Evolutionary conservation across 2,113 vertebrate species (phyloP).

Genomic region (Nothocercus nigrocapillus): DNA sequence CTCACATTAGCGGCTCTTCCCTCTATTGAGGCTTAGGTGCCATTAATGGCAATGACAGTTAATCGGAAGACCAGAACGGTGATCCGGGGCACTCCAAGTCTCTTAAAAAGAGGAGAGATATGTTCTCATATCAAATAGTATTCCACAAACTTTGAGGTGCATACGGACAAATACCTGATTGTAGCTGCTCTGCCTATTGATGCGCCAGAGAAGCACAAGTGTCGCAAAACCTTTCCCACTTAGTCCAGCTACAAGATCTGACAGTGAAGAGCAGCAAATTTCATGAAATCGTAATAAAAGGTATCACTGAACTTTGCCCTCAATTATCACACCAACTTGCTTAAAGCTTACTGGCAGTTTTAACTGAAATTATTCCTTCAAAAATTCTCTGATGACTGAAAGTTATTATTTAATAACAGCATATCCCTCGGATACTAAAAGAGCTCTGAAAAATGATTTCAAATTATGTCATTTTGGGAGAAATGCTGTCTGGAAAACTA

Average conservation of each 20-base stretch:
- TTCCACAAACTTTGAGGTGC: not conserved
- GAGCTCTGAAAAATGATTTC: not conserved
- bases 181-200: accelerated
- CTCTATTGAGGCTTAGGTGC: not conserved
- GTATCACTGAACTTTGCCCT: not conserved
- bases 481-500: not conserved
- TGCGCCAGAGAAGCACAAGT: not conserved
- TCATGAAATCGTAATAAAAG: not conserved
- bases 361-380: not conserved
- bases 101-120: not conserved
- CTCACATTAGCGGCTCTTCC: not conserved
- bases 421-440: not conserved
- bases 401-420: not conserved
- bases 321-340: not conserved
- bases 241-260: not conserved
- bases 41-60: not conserved
- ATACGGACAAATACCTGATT: accelerated
- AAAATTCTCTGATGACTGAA: accelerated
- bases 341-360: not conserved
- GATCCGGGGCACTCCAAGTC: not conserved
- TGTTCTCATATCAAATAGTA: not conserved
- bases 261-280: not conserved
- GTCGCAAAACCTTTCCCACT: accelerated
- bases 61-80: not conserved
- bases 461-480: not conserved